These are phyloP conservation scores for Ursus arctos DNA, from an alignment of 2,113 vertebrate genomes.

Conservation along the genomic window DNA sequence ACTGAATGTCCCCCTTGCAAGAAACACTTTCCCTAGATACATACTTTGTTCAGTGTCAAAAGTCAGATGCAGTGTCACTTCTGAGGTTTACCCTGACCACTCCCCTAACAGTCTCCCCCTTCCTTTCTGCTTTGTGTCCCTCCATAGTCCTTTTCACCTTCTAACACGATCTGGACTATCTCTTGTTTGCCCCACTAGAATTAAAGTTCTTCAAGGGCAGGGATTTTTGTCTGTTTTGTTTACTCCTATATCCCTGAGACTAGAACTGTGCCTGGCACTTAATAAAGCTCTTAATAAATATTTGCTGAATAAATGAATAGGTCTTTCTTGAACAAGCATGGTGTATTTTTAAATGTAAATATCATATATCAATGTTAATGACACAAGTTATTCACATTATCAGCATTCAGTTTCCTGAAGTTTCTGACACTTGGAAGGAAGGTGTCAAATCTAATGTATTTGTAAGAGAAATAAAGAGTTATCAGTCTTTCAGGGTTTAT, in stretches of 20 bases:
- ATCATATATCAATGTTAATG: neutral
- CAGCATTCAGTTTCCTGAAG: neutral
- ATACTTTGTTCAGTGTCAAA: neutral
- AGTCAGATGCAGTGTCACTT: neutral
- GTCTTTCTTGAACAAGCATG: neutral
- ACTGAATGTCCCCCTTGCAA: neutral
- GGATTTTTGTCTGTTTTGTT: neutral
- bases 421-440: conserved; percentile 38
- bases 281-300: neutral
- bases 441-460: neutral
- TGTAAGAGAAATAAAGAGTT: neutral
- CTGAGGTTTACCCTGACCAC: neutral
- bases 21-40: neutral
- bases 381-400: neutral
- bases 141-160: neutral
- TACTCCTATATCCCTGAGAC: neutral
- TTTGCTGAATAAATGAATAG: neutral
- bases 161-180: neutral
- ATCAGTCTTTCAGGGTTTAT: neutral
- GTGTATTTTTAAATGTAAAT: conserved; percentile 1
- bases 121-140: neutral
- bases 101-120: neutral
- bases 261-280: neutral
- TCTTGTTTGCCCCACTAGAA: neutral
- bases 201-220: neutral